phyloP scores from a whole-genome alignment of 2,888 invertebrate species.

The Pammene aurita region DNA sequence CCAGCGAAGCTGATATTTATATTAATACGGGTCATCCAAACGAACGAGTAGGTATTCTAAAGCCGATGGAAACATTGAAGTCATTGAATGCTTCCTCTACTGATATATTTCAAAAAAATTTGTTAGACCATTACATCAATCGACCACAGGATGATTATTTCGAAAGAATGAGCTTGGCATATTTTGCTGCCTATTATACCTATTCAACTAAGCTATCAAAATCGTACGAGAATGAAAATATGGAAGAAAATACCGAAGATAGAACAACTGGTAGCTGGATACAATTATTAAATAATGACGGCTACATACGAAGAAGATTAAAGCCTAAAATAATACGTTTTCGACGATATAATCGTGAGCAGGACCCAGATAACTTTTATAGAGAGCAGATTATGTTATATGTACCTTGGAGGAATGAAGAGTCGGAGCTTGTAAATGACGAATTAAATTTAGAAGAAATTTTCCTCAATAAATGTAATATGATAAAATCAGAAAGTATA shows the following conservation, averaged over 20 bases:
- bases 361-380: slow-evolving; percentile 40
- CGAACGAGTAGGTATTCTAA: slow-evolving; percentile 13
- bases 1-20: slow-evolving; percentile 10
- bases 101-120: too few relatives aligned
- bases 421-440: not conserved
- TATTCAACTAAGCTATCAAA: slow-evolving; percentile 24
- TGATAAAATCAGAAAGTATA: too few relatives aligned
- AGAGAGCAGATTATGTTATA: too few relatives aligned
- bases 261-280: slow-evolving; percentile 23
- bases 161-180: too few relatives aligned
- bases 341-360: slow-evolving; percentile 38
- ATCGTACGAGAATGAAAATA: too few relatives aligned
- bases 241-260: not conserved
- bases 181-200: too few relatives aligned
- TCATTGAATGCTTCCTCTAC: not conserved
- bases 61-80: not conserved
- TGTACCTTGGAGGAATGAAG: slow-evolving; percentile 1
- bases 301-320: slow-evolving; percentile 27
- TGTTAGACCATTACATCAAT: too few relatives aligned
- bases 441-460: not conserved
- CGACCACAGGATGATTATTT: too few relatives aligned
- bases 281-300: slow-evolving; percentile 25
- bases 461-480: not conserved
- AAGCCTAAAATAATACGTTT: slow-evolving; percentile 38
- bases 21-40: slow-evolving; percentile 14